phyloP scores from a whole-genome alignment of 2,797 vertebrate species.

The Phaenicophaeus curvirostris region DNA sequence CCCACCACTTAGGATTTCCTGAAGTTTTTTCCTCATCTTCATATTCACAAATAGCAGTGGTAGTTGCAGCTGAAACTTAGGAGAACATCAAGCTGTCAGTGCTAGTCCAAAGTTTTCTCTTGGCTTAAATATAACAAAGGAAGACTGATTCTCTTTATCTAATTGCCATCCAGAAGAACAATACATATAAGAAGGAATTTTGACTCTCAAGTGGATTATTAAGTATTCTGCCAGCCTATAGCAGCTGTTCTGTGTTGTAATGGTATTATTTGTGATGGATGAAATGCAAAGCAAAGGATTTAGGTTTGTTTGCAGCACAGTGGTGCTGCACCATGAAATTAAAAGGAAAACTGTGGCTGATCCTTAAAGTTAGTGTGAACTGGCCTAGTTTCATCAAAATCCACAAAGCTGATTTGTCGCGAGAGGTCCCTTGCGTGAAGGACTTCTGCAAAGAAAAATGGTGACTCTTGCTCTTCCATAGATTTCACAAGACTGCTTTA shows the following conservation, averaged over 20 bases:
- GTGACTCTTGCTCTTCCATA: not conserved
- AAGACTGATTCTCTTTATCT: not conserved
- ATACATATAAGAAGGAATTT: not conserved
- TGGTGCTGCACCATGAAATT: not conserved
- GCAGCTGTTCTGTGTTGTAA: not conserved
- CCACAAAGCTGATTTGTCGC: not conserved
- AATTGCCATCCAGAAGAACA: not conserved
- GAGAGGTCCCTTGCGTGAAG: not conserved
- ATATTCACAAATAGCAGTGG: not conserved
- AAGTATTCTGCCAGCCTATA: not conserved
- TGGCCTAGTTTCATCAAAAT: not conserved
- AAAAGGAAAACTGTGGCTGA: not conserved
- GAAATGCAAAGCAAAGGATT: not conserved
- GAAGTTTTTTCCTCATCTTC: not conserved
- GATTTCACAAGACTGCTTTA: not conserved
- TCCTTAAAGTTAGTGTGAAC: not conserved
- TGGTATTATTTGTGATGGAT: not conserved
- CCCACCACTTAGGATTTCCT: not conserved
- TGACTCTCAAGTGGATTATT: not conserved
- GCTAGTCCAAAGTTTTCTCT: not conserved
- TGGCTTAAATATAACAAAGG: not conserved
- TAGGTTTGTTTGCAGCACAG: not conserved
- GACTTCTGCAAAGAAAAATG: not conserved
- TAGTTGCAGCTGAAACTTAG: not conserved
- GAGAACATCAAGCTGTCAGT: not conserved